Evolutionary conservation across 2,888 invertebrate species (phyloP), one percentile per base, ranked within the genome.

Genomic region (Dicyrtomina minuta): DNA sequence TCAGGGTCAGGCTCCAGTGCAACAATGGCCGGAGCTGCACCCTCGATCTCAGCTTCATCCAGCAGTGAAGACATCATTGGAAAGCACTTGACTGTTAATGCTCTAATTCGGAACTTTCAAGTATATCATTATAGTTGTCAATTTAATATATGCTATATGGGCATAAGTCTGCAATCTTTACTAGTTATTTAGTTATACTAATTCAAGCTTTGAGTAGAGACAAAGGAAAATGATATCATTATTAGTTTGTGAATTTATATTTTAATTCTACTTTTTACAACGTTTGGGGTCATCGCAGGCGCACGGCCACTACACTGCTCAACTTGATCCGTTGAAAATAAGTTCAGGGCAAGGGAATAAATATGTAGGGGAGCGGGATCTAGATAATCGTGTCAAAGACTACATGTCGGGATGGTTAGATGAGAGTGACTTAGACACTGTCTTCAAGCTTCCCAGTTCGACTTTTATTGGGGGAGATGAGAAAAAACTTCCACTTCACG

Each of bases 91-190:
- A 95, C 97, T 62, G 97, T 99, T 15, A 97, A 98, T 82, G 94
- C 96, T 70, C 95, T 99, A 83, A 98, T 99, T 82, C 87, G 99
- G 81, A 96, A 96, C 81, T 99, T 97, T 83, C 99, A 99, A 94
- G 98, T 98, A 89, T n/a, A n/a, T n/a, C n/a, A n/a, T n/a, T n/a
- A n/a, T n/a, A n/a, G n/a, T n/a, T n/a, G n/a, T n/a, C n/a, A n/a
- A n/a, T n/a, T n/a, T n/a, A n/a, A n/a, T n/a, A n/a, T n/a, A n/a
- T n/a, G n/a, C n/a, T n/a, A n/a, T n/a, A n/a, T n/a, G n/a, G n/a
- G n/a, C n/a, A n/a, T n/a, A n/a, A n/a, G n/a, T n/a, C n/a, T n/a
- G n/a, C n/a, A n/a, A n/a, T n/a, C n/a, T n/a, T n/a, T n/a, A n/a
- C n/a, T n/a, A n/a, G n/a, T n/a, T n/a, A n/a, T n/a, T n/a, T n/a